Evolutionary conservation across 2,113 vertebrate genomes (phyloP).

Genomic region (Axis porcinus): DNA sequence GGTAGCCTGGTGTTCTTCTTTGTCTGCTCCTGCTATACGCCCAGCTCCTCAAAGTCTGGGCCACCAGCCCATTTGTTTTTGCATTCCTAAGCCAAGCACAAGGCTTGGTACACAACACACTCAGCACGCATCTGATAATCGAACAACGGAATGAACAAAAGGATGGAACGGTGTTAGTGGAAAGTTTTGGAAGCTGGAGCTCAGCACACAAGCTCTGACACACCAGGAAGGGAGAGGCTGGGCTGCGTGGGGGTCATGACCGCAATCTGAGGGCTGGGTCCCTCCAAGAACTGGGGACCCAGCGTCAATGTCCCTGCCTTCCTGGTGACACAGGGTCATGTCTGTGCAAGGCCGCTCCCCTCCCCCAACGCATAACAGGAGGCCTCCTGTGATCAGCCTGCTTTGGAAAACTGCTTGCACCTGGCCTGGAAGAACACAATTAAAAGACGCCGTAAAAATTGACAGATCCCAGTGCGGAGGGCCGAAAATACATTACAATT

Average conservation of each 20-base stretch:
- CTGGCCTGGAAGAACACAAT: slow-evolving; percentile 81
- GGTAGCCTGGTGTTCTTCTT: neutral
- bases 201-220: neutral
- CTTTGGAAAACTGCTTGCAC: slow-evolving; percentile 77
- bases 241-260: fast-evolving
- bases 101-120: neutral
- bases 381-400: slow-evolving; percentile 49
- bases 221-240: too few relatives aligned
- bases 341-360: neutral
- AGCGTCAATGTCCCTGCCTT: neutral
- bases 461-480: slow-evolving; percentile 76
- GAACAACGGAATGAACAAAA: neutral
- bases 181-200: neutral
- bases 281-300: neutral
- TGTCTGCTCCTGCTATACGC: neutral
- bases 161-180: neutral
- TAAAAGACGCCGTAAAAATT: slow-evolving; percentile 86
- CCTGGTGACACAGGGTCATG: neutral
- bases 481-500: slow-evolving; percentile 84
- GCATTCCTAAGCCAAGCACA: neutral
- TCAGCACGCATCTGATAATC: neutral
- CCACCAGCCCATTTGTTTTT: neutral
- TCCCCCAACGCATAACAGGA: slow-evolving; percentile 23
- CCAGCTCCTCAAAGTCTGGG: neutral
- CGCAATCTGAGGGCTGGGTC: neutral